These are phyloP conservation scores for Tragulus kanchil DNA, from an alignment of 2,113 vertebrate species.

Conservation along the genomic window DNA sequence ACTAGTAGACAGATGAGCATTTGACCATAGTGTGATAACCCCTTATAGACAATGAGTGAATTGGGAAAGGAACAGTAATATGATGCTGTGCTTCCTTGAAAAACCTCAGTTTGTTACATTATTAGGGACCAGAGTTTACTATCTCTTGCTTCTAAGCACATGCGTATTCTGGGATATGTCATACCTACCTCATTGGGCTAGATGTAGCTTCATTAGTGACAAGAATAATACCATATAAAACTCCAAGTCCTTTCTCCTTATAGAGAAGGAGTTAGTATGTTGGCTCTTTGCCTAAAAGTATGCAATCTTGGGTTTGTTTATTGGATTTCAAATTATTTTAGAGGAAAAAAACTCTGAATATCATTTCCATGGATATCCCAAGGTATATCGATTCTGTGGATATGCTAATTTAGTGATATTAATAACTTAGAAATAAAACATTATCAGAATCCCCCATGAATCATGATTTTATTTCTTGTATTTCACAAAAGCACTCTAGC, in stretches of 20 bases:
- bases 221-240: conserved; percentile 21
- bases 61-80: background rate
- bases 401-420: background rate
- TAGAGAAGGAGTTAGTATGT: conserved; percentile 57
- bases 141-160: background rate
- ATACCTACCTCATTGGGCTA: background rate
- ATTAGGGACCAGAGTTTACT: background rate
- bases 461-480: conserved; percentile 43
- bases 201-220: background rate
- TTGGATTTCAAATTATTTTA: conserved; percentile 64
- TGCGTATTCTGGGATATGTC: background rate
- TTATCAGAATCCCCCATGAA: background rate
- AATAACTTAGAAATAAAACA: conserved; percentile 57
- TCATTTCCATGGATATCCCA: conserved; percentile 50
- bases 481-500: conserved; percentile 36
- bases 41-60: background rate
- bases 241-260: background rate
- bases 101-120: background rate
- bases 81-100: background rate
- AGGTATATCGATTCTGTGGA: background rate
- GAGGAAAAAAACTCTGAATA: conserved; percentile 61
- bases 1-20: background rate
- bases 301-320: conserved; percentile 39
- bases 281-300: conserved; percentile 51
- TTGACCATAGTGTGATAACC: background rate